Evolutionary conservation across 1,140 invertebrate genomes (phyloP).

Genomic region (Danaus melanippus): DNA sequence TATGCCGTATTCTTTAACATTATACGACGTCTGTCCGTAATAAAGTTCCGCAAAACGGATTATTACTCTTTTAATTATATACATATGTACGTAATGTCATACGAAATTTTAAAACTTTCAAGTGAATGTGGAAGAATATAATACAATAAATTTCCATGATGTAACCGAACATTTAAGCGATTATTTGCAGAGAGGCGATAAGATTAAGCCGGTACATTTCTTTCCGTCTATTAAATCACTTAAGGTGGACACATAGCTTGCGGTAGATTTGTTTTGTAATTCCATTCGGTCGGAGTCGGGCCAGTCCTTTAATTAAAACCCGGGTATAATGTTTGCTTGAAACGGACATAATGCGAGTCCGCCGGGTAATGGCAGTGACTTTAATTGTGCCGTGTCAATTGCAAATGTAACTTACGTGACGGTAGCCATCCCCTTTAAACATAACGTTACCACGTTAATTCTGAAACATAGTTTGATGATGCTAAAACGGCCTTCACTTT

Average conservation of each 20-base stretch:
- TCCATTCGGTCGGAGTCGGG: constrained; percentile 51
- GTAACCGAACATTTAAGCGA: constrained; percentile 24
- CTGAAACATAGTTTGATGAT: too few relatives aligned
- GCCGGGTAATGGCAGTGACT: constrained; percentile 52
- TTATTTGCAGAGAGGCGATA: constrained; percentile 36
- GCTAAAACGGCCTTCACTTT: too few relatives aligned
- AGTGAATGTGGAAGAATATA: too few relatives aligned
- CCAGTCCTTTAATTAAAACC: constrained; percentile 70
- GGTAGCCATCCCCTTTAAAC: constrained; percentile 12
- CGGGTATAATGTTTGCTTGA: constrained; percentile 60
- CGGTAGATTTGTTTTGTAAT: constrained; percentile 71
- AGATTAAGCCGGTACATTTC: constrained; percentile 64
- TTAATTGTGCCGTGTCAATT: constrained; percentile 65
- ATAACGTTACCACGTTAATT: background rate
- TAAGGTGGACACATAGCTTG: constrained; percentile 69
- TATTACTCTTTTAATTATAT: too few relatives aligned
- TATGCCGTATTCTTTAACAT: constrained; percentile 31
- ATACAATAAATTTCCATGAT: constrained; percentile 5
- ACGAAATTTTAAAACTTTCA: too few relatives aligned
- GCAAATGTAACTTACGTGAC: constrained; percentile 36
- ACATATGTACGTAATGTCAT: too few relatives aligned
- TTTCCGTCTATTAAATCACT: constrained; percentile 71
- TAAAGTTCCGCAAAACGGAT: too few relatives aligned
- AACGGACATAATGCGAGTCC: constrained; percentile 65
- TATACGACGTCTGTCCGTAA: too few relatives aligned